Percentiles rank a stretch among this genome's conserved stretches.
These are phyloP conservation scores for Pseudeuparius sepicola DNA, from an alignment of 2,888 invertebrate genomes.

Conservation along the genomic window DNA sequence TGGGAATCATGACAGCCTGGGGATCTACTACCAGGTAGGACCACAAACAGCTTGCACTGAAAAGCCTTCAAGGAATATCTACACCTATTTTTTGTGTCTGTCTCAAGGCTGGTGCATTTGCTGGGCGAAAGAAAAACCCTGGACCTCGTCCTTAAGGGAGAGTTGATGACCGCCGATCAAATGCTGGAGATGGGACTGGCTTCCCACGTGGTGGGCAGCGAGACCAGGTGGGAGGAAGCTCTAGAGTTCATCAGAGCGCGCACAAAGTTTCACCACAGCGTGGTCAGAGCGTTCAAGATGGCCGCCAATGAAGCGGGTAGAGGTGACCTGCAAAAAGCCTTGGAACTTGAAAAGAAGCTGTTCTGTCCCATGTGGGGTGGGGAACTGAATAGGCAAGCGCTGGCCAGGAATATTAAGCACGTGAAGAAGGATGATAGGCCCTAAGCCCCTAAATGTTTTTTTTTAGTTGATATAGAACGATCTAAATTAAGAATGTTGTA, in stretches of 20 bases:
- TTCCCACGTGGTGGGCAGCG: slow-evolving; percentile 24
- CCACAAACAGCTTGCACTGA: neutral
- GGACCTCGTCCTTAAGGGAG: slow-evolving; percentile 29
- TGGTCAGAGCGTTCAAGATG: slow-evolving; percentile 29
- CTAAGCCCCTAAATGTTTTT: too few relatives aligned
- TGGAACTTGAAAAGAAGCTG: slow-evolving; percentile 25
- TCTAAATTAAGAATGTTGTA: too few relatives aligned
- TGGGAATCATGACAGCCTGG: slow-evolving; percentile 35
- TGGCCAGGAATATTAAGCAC: slow-evolving; percentile 30
- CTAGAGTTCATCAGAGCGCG: slow-evolving; percentile 27
- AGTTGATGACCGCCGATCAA: slow-evolving; percentile 29
- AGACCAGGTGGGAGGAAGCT: slow-evolving; percentile 23
- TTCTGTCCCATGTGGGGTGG: slow-evolving; percentile 32
- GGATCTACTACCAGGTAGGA: slow-evolving; percentile 31
- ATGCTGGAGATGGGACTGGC: slow-evolving; percentile 29
- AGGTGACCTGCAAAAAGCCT: slow-evolving; percentile 19
- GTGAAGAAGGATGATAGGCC: neutral
- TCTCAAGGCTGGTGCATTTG: slow-evolving; percentile 29
- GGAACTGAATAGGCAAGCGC: slow-evolving; percentile 27
- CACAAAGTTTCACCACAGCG: slow-evolving; percentile 24
- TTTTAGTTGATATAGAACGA: too few relatives aligned
- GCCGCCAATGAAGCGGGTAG: slow-evolving; percentile 16
- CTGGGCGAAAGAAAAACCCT: slow-evolving; percentile 30
- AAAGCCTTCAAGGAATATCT: slow-evolving; percentile 1
- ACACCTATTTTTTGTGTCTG: too few relatives aligned